These are phyloP conservation scores for Hippocampus barbouri DNA, from an alignment of 2,113 vertebrate species.

Conservation along the genomic window DNA sequence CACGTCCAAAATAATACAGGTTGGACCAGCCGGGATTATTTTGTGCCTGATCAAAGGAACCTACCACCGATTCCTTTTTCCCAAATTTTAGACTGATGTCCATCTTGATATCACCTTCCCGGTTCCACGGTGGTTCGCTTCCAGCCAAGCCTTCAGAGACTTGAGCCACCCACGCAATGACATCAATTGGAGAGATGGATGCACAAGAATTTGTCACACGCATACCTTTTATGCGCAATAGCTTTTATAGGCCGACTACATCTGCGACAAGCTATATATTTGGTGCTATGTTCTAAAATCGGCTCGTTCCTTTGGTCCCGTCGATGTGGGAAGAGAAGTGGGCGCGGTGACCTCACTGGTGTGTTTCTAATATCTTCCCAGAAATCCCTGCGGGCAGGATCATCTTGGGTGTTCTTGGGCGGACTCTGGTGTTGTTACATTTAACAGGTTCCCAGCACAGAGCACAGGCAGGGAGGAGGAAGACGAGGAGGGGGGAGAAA, in stretches of 20 bases:
- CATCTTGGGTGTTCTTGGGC: constrained; percentile 94
- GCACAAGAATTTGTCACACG: constrained; percentile 21
- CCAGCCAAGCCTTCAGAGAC: not conserved
- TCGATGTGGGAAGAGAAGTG: constrained; percentile 50
- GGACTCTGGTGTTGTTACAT: constrained; percentile 81
- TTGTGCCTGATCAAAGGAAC: not conserved
- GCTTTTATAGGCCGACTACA: constrained; percentile 10
- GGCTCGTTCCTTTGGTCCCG: constrained; percentile 20
- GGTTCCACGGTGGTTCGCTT: not conserved
- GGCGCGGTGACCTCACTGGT: constrained; percentile 56
- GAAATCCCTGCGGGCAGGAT: constrained; percentile 73
- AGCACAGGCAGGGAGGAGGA: constrained; percentile 41
- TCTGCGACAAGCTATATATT: constrained; percentile 11
- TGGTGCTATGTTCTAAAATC: constrained; percentile 32
- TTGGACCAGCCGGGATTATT: not conserved
- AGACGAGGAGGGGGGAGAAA: constrained; percentile 51
- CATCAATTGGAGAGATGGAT: not conserved
- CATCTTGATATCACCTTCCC: not conserved
- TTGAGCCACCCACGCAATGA: not conserved
- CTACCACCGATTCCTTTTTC: not conserved
- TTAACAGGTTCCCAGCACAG: constrained; percentile 79
- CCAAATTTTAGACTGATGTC: not conserved
- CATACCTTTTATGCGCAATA: constrained; percentile 4
- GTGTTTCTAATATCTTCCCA: constrained; percentile 74
- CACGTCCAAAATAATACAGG: not conserved